A percentile compares a stretch with the other conserved stretches of the same genome.
phyloP scores from a whole-genome alignment of 1,140 invertebrate species.

The Apis cerana region DNA sequence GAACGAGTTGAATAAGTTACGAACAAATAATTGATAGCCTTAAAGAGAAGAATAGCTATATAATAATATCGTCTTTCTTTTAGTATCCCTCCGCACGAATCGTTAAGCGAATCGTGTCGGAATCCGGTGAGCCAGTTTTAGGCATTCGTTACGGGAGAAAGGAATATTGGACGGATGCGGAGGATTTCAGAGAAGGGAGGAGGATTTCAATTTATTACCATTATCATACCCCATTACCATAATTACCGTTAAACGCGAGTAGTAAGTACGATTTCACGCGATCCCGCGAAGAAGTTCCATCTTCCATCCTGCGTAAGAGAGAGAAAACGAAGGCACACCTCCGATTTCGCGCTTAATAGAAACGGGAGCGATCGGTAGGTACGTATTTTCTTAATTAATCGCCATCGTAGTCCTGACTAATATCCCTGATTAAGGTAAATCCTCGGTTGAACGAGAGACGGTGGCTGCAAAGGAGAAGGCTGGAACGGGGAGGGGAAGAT shows the following conservation, averaged over 20 bases:
- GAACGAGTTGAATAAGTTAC: too few relatives aligned
- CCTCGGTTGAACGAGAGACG: constrained; percentile 6
- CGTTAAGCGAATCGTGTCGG: neutral
- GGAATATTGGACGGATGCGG: neutral
- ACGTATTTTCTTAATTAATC: constrained; percentile 50
- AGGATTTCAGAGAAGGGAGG: neutral
- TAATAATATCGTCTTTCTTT: neutral
- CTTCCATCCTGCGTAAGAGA: constrained; percentile 34
- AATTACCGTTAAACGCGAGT: constrained; percentile 50
- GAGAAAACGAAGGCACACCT: neutral
- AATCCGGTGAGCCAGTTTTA: neutral
- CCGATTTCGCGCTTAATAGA: constrained; percentile 41
- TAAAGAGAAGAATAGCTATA: too few relatives aligned
- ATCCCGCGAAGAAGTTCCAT: constrained; percentile 17
- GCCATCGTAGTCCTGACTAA: constrained; percentile 40
- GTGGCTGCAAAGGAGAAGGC: neutral
- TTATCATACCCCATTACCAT: constrained; percentile 26
- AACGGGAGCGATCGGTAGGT: constrained; percentile 33
- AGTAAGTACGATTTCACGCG: constrained; percentile 34
- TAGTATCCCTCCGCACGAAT: too few relatives aligned
- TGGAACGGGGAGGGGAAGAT: too few relatives aligned
- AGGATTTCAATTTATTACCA: constrained; percentile 44
- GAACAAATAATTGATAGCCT: too few relatives aligned
- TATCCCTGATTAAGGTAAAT: constrained; percentile 26
- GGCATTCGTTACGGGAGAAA: neutral